Percentiles rank a stretch among this genome's conserved stretches.
Evolutionary conservation across 2,888 invertebrate species (phyloP).

Genomic region (Tenodera sinensis): DNA sequence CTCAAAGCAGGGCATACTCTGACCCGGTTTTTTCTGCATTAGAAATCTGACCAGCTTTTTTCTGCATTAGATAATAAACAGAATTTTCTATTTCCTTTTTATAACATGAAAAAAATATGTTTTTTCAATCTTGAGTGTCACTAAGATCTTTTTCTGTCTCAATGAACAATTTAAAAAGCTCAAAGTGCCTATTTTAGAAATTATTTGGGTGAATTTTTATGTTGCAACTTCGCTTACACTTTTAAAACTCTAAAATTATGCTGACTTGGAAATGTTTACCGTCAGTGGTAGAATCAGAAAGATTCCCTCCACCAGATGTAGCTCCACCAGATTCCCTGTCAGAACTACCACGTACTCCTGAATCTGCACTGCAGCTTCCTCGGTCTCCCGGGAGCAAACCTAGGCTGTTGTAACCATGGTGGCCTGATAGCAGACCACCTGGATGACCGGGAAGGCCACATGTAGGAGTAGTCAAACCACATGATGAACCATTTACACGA

Average conservation of each 20-base stretch:
- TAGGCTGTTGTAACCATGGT: slow-evolving; percentile 43
- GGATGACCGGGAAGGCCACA: slow-evolving; percentile 41
- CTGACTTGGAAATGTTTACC: slow-evolving; percentile 48
- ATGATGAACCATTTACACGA: slow-evolving; percentile 50
- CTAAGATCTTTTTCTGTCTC: too few relatives aligned
- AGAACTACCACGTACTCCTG: slow-evolving; percentile 79
- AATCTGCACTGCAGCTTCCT: slow-evolving; percentile 83
- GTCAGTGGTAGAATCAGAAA: slow-evolving; percentile 75
- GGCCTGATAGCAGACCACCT: slow-evolving; percentile 47
- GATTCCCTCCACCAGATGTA: slow-evolving; percentile 77
- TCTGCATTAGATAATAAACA: too few relatives aligned
- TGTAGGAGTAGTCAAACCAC: slow-evolving; percentile 32
- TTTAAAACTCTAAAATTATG: background rate
- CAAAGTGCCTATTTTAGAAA: too few relatives aligned
- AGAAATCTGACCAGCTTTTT: too few relatives aligned
- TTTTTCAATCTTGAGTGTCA: too few relatives aligned
- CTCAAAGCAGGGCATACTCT: too few relatives aligned
- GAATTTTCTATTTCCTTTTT: too few relatives aligned
- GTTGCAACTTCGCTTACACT: too few relatives aligned
- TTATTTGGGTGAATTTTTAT: too few relatives aligned
- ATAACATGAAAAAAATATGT: too few relatives aligned
- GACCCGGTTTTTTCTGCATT: too few relatives aligned
- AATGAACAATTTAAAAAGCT: too few relatives aligned
- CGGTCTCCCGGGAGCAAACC: slow-evolving; percentile 61
- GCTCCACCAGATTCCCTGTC: slow-evolving; percentile 76